phyloP scores from a whole-genome alignment of 2,797 vertebrate genomes.

The Anas flavirostris region DNA sequence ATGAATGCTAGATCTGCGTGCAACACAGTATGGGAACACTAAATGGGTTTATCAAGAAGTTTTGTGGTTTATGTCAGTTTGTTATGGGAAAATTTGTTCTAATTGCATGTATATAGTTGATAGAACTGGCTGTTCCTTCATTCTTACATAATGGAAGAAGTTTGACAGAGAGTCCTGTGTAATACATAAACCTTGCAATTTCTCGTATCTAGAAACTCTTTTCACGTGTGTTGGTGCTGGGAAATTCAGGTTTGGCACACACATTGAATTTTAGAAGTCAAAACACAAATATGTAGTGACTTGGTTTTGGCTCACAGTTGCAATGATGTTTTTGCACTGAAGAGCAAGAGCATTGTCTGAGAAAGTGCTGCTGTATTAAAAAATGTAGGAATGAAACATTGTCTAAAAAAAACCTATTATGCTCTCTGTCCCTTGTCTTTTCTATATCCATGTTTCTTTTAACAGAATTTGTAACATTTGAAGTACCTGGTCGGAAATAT shows the following conservation, averaged over 20 bases:
- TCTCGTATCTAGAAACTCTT: constrained; percentile 23
- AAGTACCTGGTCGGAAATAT: not conserved
- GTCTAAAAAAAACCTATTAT: not conserved
- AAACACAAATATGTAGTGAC: not conserved
- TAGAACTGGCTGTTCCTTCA: not conserved
- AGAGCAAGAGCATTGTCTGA: not conserved
- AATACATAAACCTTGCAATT: not conserved
- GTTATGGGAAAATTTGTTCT: not conserved
- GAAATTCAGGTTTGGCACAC: constrained; percentile 8
- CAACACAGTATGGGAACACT: not conserved
- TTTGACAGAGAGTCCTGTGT: not conserved
- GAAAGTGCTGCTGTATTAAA: not conserved
- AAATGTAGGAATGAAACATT: not conserved
- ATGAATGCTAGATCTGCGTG: not conserved
- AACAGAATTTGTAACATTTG: not conserved
- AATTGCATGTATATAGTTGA: not conserved
- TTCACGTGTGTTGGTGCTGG: not conserved
- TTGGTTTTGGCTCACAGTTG: not conserved
- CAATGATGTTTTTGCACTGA: not conserved
- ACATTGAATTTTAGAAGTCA: not conserved
- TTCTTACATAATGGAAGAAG: constrained; percentile 11
- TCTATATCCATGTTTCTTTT: not conserved
- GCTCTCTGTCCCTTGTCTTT: not conserved
- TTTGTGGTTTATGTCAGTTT: not conserved
- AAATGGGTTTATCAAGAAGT: not conserved